Evolutionary conservation across 2,888 invertebrate genomes (phyloP), one percentile per base, ranked within the genome.

Genomic region (Patella pellucida): DNA sequence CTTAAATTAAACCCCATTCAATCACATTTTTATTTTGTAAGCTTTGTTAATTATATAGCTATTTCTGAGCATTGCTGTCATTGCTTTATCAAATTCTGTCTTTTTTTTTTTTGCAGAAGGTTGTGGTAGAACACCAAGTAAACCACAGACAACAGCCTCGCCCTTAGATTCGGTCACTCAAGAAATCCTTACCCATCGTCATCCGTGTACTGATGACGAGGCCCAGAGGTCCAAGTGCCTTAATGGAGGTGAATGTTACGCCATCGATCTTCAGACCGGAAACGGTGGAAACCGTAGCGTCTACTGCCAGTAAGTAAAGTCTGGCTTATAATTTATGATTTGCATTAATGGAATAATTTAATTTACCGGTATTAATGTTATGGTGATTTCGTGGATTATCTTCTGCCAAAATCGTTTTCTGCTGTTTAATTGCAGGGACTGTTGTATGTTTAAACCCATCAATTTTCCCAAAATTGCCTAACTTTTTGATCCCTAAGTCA

Each of bases 111-210:
- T 51, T 52, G 4, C 77, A 80, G 80, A 80, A 70, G 80, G 78
- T 50, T 80, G 80, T 51, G 78, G 80, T 7, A 76, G 80, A 16
- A 80, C 78, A 1, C 80, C 80, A 12, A 78, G 76, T 1, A 75
- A 78, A 14, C 78, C 78, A n/a, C 67, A 73, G 14, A 23, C 72
- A n/a, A 76, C 76, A 11, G 69, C 80, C 14, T 68, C 77, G 12
- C 62, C 76, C 14, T 52, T 56, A 15, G 56, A 70, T 52, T 52
- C 70, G 3, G 69, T 41, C 27, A 78, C 76, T 19, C 69, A 70
- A 16, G 31, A 52, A 14, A 52, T 70, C 52, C 52, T 69, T 19
- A 69, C 68, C 15, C 73, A 73, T 56, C 74, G 70, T 31, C 76
- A 69, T 27, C 69, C 52, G 31, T 80, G 80, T 72, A 78, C 78